Percentiles rank a stretch among this genome's conserved stretches.
Conservation (phyloP, 2,888 invertebrate species). For the Pandemis corylana region DNA sequence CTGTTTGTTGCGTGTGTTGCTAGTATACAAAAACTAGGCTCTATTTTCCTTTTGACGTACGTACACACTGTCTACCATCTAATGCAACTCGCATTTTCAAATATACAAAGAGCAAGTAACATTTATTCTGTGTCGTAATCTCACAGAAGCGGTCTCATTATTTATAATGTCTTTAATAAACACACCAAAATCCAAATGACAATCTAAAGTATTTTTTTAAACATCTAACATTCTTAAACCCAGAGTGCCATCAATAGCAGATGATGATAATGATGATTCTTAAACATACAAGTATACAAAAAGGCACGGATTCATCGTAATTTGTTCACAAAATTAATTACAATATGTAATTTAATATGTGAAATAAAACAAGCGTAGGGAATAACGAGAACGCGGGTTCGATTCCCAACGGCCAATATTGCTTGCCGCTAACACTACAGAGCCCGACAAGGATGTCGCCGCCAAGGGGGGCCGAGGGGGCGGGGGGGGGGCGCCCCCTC, state of each 20-base stretch:
- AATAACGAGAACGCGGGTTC: too few relatives aligned
- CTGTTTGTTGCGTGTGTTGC: too few relatives aligned
- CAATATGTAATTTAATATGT: neutral
- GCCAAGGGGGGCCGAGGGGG: too few relatives aligned
- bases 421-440: too few relatives aligned
- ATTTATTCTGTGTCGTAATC: slow-evolving; percentile 12
- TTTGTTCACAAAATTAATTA: neutral
- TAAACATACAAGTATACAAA: neutral
- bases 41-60: too few relatives aligned
- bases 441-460: too few relatives aligned
- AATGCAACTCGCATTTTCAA: neutral
- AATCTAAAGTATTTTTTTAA: neutral
- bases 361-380: too few relatives aligned
- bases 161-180: neutral
- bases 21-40: too few relatives aligned
- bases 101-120: neutral
- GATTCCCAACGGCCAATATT: too few relatives aligned
- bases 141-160: slow-evolving; percentile 1
- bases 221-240: neutral
- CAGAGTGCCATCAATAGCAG: too few relatives aligned
- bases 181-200: slow-evolving; percentile 8
- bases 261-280: neutral
- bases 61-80: neutral
- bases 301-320: neutral
- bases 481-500: too few relatives aligned